A percentile compares a stretch with the other conserved stretches of the same genome.
phyloP scores from a whole-genome alignment of 2,113 vertebrate species.

The Neotoma lepida region DNA sequence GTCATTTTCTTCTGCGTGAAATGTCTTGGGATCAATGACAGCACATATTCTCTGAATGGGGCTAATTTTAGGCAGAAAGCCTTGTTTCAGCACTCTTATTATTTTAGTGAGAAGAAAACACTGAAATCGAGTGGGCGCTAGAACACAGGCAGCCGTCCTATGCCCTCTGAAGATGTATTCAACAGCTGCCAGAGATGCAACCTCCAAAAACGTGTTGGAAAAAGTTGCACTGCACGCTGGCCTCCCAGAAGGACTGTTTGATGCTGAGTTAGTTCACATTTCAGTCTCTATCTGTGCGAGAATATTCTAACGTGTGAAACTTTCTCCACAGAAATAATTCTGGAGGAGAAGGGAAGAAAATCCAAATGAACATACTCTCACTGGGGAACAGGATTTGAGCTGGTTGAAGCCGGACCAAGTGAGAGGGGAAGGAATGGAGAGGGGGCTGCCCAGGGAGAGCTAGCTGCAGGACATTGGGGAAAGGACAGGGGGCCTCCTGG shows the following conservation, averaged over 20 bases:
- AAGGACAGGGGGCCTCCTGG: neutral
- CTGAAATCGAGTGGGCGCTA: slow-evolving; percentile 61
- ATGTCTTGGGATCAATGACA: slow-evolving; percentile 59
- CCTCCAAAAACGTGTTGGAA: neutral
- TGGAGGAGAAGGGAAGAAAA: slow-evolving; percentile 5
- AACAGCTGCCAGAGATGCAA: neutral
- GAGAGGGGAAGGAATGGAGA: neutral
- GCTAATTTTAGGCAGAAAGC: slow-evolving; percentile 64
- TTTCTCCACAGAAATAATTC: slow-evolving; percentile 40
- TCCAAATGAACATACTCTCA: slow-evolving; percentile 21
- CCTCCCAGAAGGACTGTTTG: slow-evolving; percentile 33
- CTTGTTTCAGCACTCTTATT: slow-evolving; percentile 52
- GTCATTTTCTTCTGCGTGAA: slow-evolving; percentile 23
- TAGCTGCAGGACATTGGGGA: fast-evolving
- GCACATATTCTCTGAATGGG: slow-evolving; percentile 39
- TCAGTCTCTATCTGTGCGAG: neutral
- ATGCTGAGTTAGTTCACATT: slow-evolving; percentile 51
- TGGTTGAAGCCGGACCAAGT: neutral
- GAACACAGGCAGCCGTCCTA: slow-evolving; percentile 18
- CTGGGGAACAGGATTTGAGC: neutral
- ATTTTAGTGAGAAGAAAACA: slow-evolving; percentile 61
- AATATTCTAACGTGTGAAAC: slow-evolving; percentile 16
- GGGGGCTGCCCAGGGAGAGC: neutral
- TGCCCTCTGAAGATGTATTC: slow-evolving; percentile 51
- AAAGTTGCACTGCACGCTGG: neutral